Percentiles rank a stretch among this genome's conserved stretches.
Conservation (phyloP, 1,140 invertebrate species). For the Eupeodes corollae region DNA sequence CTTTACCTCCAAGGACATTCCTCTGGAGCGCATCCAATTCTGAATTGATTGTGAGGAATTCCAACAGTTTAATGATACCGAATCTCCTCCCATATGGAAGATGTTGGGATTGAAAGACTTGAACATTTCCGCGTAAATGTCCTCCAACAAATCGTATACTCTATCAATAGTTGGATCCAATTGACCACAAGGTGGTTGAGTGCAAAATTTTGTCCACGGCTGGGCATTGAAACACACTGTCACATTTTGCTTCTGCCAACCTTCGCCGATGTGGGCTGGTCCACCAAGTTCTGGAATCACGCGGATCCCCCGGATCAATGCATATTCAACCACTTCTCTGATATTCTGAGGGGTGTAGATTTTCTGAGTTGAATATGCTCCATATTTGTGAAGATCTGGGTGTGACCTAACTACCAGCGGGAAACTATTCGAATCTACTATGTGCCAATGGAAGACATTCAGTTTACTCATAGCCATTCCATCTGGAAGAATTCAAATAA, state of each 20-base stretch:
- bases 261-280: constrained; percentile 77
- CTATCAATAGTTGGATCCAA: constrained; percentile 63
- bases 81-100: constrained; percentile 84
- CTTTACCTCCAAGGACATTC: constrained; percentile 44
- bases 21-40: constrained; percentile 53
- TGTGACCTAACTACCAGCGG: constrained; percentile 57
- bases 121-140: constrained; percentile 57
- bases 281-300: constrained; percentile 78
- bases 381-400: constrained; percentile 57
- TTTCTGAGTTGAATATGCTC: constrained; percentile 57
- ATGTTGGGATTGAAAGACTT: constrained; percentile 53
- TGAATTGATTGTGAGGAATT: constrained; percentile 53
- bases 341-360: constrained; percentile 46
- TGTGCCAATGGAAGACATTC: constrained; percentile 82
- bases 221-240: constrained; percentile 57
- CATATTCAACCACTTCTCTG: constrained; percentile 55
- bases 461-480: constrained; percentile 71
- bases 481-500: constrained; percentile 37
- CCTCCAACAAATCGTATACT: constrained; percentile 60
- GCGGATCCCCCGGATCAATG: constrained; percentile 55
- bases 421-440: constrained; percentile 78
- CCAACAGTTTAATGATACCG: constrained; percentile 69
- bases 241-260: constrained; percentile 63
- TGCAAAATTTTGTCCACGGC: constrained; percentile 65
- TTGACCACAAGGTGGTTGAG: constrained; percentile 79